Base-by-base conservation (phyloP, 2,888 invertebrate species). In the Pammene aurita region DNA sequence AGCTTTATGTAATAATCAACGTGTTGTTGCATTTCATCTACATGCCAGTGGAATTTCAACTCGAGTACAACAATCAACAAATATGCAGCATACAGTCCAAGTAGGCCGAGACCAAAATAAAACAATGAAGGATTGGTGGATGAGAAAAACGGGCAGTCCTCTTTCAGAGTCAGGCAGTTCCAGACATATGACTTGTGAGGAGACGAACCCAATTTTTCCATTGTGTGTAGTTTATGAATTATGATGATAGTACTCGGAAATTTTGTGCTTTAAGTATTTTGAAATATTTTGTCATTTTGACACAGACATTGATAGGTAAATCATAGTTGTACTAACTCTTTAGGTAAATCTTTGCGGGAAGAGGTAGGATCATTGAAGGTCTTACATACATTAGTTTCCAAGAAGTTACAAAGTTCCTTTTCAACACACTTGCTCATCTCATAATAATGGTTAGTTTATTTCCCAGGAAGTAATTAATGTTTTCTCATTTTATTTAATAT, bases 91-190 rank as follows among this genome's bases (percentile, higher is more conserved):
- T 90, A 92, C n/a, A 92, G 72, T 16, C 75, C 72, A 0, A 79
- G 62, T 13, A 92, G 71, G 7, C 81, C 80, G 2, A 84, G 26
- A 2, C 83, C 87, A 50, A 86, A 90, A 74, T 87, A 89, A 60
- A 80, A 78, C 14, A 90, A 64, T 42, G 85, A 86, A 2, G 88
- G 82, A 72, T 90, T 86, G 2, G 70, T 57, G 1, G 72, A 73
- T 5, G 84, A 81, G 61, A 83, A 80, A 68, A 90, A 85, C 2
- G 86, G 84, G 66, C 90, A 92, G 1, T 88, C 85, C 6, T 87
- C 77, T 42, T 76, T 80, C 0, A 88, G 72, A 6, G 84, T 88
- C 54, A 91, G 26, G 55, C 90, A 92, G 71, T 74, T 82, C 91
- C 90, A 91, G 72, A 91, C 87, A 71, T 85, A 87, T 13, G 89